phyloP scores from a whole-genome alignment of 2,888 invertebrate genomes.

The Drepanosiphum platanoidis region DNA sequence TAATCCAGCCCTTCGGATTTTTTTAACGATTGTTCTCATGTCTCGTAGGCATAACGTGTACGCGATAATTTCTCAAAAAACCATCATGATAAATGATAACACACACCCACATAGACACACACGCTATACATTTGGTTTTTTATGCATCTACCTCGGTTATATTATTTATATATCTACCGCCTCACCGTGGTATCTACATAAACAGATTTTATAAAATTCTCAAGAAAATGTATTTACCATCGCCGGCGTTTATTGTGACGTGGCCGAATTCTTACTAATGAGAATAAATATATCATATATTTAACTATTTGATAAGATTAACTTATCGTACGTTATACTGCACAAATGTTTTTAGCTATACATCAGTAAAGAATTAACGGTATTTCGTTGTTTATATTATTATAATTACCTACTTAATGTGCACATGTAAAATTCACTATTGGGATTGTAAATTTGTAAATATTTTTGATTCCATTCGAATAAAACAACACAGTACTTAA shows the following conservation, averaged over 20 bases:
- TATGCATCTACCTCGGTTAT: too few species aligned
- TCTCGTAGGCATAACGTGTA: background rate
- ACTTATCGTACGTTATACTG: background rate
- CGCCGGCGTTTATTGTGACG: background rate
- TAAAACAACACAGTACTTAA: too few species aligned
- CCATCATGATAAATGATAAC: background rate
- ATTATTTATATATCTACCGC: too few species aligned
- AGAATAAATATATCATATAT: background rate
- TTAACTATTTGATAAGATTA: background rate
- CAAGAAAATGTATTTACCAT: background rate
- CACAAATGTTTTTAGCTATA: background rate
- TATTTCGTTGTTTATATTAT: background rate
- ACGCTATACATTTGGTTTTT: background rate
- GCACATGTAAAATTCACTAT: background rate
- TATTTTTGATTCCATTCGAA: too few species aligned
- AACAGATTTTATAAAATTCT: background rate
- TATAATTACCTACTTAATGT: background rate
- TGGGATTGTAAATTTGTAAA: background rate
- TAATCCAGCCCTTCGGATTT: constrained; percentile 11
- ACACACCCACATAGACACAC: background rate
- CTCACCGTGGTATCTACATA: background rate
- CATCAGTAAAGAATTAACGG: background rate
- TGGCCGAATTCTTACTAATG: background rate
- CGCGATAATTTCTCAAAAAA: background rate
- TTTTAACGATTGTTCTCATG: background rate